phyloP scores from a whole-genome alignment of 1,140 invertebrate species.

The Drosophila kikkawai region DNA sequence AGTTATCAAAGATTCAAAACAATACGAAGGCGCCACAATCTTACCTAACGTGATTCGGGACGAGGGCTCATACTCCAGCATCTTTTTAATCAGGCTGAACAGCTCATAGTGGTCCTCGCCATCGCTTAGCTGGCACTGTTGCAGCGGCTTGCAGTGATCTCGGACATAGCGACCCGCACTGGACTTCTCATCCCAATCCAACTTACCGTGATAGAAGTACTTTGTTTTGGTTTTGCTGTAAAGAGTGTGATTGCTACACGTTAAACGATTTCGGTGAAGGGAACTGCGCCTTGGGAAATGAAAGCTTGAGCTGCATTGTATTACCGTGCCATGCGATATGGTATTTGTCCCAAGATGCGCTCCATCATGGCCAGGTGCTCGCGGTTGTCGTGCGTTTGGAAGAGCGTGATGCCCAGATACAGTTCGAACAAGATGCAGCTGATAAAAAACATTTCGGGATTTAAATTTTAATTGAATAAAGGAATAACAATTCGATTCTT shows the following conservation, averaged over 20 bases:
- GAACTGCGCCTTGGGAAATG: conserved; percentile 66
- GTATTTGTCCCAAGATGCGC: conserved; percentile 97
- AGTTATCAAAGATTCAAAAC: neutral
- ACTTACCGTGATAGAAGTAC: conserved; percentile 97
- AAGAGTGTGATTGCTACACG: conserved; percentile 84
- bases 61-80: conserved; percentile 98
- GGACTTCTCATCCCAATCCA: conserved; percentile 98
- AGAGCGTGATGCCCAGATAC: conserved; percentile 98
- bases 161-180: conserved; percentile 98
- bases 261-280: conserved; percentile 83
- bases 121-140: conserved; percentile 96
- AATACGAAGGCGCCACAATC: neutral
- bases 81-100: conserved; percentile 97
- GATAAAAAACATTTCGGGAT: neutral
- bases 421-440: conserved; percentile 99
- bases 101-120: conserved; percentile 96
- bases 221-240: conserved; percentile 97
- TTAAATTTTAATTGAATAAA: neutral
- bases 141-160: conserved; percentile 98
- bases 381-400: conserved; percentile 99
- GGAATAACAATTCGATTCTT: neutral
- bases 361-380: conserved; percentile 99
- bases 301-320: conserved; percentile 84
- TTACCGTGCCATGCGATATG: conserved; percentile 90
- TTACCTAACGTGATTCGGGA: conserved; percentile 93